These are phyloP conservation scores for Poeciliopsis gracilis DNA, from an alignment of 2,797 vertebrate genomes.

Conservation along the genomic window DNA sequence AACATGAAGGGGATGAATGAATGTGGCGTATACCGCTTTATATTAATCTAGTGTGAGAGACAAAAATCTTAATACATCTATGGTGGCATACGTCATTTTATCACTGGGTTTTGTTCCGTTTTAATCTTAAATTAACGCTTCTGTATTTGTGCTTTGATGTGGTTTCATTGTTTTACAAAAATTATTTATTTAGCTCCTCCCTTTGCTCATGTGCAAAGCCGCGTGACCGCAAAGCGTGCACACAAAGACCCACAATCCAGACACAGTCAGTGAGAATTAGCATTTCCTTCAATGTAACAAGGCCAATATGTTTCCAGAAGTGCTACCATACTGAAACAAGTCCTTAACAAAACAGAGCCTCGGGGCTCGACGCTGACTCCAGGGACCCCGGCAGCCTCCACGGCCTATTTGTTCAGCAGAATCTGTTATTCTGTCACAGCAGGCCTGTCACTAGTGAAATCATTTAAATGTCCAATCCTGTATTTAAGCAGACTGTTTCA, in stretches of 20 bases:
- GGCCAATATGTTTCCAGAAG: conserved; percentile 86
- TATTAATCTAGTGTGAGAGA: conserved; percentile 4
- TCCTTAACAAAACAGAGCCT: conserved; percentile 82
- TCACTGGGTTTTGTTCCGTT: not conserved
- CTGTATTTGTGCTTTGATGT: conserved; percentile 13
- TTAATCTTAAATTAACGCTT: conserved; percentile 4
- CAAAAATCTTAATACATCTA: conserved; percentile 13
- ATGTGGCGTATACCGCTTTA: conserved; percentile 18
- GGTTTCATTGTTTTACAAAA: conserved; percentile 9
- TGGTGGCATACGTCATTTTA: conserved; percentile 20
- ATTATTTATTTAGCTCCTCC: conserved; percentile 24
- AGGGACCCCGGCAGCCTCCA: conserved; percentile 79
- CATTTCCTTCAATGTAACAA: conserved; percentile 84
- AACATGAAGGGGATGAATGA: conserved; percentile 24
- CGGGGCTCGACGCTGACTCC: conserved; percentile 75
- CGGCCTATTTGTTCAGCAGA: conserved; percentile 83
- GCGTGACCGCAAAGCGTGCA: conserved; percentile 58
- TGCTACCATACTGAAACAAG: conserved; percentile 84
- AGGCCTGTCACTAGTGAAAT: conserved; percentile 83
- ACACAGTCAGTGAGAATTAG: conserved; percentile 78
- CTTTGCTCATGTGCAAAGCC: conserved; percentile 45
- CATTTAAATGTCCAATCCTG: conserved; percentile 85
- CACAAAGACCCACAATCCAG: conserved; percentile 66
- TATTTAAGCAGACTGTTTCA: conserved; percentile 84
- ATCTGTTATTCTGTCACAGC: conserved; percentile 85